Evolutionary conservation across 2,113 vertebrate species (phyloP).

Genomic region (Halichoeres trimaculatus): DNA sequence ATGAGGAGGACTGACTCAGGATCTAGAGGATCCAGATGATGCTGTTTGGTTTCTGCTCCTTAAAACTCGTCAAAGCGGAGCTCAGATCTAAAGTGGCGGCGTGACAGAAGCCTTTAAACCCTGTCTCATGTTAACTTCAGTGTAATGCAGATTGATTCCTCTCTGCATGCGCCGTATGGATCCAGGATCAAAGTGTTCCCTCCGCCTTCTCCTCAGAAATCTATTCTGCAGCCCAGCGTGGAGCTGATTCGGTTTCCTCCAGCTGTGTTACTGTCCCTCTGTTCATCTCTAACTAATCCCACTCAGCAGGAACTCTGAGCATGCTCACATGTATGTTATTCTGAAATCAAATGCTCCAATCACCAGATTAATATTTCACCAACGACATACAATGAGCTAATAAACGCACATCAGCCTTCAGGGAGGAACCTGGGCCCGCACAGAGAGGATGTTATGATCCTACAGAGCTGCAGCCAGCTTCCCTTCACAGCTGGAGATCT

Average conservation of each 20-base stretch:
- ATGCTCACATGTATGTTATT: too few relatives aligned
- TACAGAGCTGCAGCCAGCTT: too few relatives aligned
- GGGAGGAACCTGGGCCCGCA: too few relatives aligned
- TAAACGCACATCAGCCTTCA: too few relatives aligned
- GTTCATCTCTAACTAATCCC: background rate
- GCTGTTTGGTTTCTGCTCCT: slow-evolving; percentile 23
- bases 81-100: slow-evolving; percentile 48
- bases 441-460: too few relatives aligned
- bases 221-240: background rate
- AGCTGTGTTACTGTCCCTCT: background rate
- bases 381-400: too few relatives aligned
- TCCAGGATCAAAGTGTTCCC: slow-evolving; percentile 21
- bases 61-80: slow-evolving; percentile 13
- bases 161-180: background rate
- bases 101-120: slow-evolving; percentile 12
- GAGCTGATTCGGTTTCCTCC: slow-evolving; percentile 8
- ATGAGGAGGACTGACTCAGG: too few relatives aligned
- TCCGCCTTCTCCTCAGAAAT: slow-evolving; percentile 9
- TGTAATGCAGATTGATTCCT: slow-evolving; percentile 50
- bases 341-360: too few relatives aligned
- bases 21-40: background rate
- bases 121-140: slow-evolving; percentile 20
- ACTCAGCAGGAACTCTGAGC: background rate
- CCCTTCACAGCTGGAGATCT: too few relatives aligned
- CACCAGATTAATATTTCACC: too few relatives aligned